A percentile compares a stretch with the other conserved stretches of the same genome.
Conservation (phyloP, 2,888 invertebrate genomes). For the Epistrophella euchroma region DNA sequence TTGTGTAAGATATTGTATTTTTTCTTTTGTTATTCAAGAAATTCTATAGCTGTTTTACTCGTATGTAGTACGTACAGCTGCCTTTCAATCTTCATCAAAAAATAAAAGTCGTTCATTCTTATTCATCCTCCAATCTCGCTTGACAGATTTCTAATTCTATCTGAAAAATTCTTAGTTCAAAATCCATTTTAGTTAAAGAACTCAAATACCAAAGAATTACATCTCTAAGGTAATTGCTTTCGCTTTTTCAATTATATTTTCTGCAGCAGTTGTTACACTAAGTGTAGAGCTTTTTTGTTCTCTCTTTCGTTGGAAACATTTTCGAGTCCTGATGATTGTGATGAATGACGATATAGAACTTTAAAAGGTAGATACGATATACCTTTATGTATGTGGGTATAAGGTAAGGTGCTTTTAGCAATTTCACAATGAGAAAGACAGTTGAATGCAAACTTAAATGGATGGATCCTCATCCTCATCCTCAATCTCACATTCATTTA, state of each 20-base stretch:
- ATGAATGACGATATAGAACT: conserved; percentile 20
- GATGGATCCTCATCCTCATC: conserved; percentile 21
- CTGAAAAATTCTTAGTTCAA: background rate
- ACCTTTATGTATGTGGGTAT: background rate
- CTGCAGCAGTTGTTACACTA: conserved; percentile 33
- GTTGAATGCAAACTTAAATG: conserved; percentile 50
- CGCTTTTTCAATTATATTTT: conserved; percentile 43
- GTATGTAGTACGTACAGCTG: too few relatives aligned
- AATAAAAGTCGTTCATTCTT: background rate
- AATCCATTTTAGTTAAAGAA: conserved; percentile 22
- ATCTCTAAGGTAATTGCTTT: conserved; percentile 48
- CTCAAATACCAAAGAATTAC: conserved; percentile 17
- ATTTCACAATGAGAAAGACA: conserved; percentile 39
- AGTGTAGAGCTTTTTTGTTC: background rate
- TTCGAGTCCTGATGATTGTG: conserved; percentile 24
- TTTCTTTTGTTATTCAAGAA: too few relatives aligned
- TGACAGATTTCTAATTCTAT: conserved; percentile 1
- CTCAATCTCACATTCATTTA: conserved; percentile 20
- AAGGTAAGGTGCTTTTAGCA: background rate
- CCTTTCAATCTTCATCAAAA: background rate
- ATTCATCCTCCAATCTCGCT: background rate
- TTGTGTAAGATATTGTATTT: too few relatives aligned
- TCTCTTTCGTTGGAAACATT: background rate
- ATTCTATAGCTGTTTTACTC: too few relatives aligned
- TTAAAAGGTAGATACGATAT: conserved; percentile 2